phyloP scores from a whole-genome alignment of 2,113 vertebrate species.

The Taxidea taxus region DNA sequence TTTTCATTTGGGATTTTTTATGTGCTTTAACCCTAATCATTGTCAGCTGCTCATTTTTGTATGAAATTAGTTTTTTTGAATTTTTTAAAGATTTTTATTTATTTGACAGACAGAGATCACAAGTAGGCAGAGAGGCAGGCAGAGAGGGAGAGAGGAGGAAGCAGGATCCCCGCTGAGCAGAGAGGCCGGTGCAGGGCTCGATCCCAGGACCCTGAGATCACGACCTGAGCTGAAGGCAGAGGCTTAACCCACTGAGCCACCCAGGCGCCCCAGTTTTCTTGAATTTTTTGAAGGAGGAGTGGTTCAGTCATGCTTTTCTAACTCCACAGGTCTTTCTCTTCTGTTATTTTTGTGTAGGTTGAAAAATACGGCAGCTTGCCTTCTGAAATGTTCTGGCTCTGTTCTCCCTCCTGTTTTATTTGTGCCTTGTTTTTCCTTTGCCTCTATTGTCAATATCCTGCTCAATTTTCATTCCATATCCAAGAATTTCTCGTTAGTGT shows the following conservation, averaged over 20 bases:
- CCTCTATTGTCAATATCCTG: neutral
- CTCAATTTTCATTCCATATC: neutral
- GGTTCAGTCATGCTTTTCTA: neutral
- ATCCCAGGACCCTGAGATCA: too few relatives aligned
- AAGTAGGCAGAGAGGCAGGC: too few relatives aligned
- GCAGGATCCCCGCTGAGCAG: too few relatives aligned
- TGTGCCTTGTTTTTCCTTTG: neutral
- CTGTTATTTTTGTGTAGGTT: neutral
- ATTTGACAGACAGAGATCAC: too few relatives aligned
- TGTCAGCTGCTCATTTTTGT: neutral
- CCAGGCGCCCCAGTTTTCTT: too few relatives aligned
- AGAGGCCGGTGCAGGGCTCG: too few relatives aligned
- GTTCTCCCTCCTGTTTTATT: neutral
- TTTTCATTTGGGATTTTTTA: neutral
- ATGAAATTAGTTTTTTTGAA: neutral
- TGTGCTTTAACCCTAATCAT: neutral
- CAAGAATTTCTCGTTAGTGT: neutral
- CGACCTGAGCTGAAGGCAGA: too few relatives aligned
- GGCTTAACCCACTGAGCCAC: too few relatives aligned
- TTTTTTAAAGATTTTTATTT: too few relatives aligned
- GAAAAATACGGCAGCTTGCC: neutral
- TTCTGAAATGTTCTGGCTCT: neutral
- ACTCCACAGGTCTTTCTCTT: neutral
- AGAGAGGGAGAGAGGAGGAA: too few relatives aligned
- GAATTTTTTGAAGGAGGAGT: neutral